Conservation (phyloP, 2,888 invertebrate species). For the Baccha elongata region DNA sequence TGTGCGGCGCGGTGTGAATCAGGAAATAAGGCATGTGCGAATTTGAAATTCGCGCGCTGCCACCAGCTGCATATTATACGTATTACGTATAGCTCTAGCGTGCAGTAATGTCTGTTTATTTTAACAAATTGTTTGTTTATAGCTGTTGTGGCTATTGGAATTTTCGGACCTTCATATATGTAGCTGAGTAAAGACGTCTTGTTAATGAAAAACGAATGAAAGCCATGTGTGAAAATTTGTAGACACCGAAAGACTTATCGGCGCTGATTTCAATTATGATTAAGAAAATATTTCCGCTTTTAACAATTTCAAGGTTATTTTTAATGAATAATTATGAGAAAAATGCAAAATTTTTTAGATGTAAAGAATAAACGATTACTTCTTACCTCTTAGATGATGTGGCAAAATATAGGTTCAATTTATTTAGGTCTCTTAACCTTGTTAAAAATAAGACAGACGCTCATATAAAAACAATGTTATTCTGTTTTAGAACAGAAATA, state of each 20-base stretch:
- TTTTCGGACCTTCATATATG: constrained; percentile 20
- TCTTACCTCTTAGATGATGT: too few relatives aligned
- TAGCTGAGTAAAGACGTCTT: constrained; percentile 23
- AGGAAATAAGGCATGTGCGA: constrained; percentile 34
- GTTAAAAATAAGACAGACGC: too few relatives aligned
- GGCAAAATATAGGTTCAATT: too few relatives aligned
- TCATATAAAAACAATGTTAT: too few relatives aligned
- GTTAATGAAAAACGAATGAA: constrained; percentile 29
- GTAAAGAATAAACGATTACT: too few relatives aligned
- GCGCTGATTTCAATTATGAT: background rate
- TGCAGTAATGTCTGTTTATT: constrained; percentile 46
- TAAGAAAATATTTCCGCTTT: constrained; percentile 14
- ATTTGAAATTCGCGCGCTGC: constrained; percentile 24
- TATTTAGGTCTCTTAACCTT: too few relatives aligned
- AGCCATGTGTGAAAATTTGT: background rate
- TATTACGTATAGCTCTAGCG: constrained; percentile 19
- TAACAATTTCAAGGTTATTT: background rate
- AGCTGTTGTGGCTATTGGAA: constrained; percentile 38
- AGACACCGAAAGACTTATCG: background rate
- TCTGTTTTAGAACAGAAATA: too few relatives aligned
- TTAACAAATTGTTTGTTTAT: constrained; percentile 54
- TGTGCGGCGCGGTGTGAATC: background rate
- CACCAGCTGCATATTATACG: constrained; percentile 37
- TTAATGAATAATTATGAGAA: too few relatives aligned
- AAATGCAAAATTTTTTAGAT: too few relatives aligned